Conservation (phyloP, 1,140 invertebrate species). For the Heliothis virescens region DNA sequence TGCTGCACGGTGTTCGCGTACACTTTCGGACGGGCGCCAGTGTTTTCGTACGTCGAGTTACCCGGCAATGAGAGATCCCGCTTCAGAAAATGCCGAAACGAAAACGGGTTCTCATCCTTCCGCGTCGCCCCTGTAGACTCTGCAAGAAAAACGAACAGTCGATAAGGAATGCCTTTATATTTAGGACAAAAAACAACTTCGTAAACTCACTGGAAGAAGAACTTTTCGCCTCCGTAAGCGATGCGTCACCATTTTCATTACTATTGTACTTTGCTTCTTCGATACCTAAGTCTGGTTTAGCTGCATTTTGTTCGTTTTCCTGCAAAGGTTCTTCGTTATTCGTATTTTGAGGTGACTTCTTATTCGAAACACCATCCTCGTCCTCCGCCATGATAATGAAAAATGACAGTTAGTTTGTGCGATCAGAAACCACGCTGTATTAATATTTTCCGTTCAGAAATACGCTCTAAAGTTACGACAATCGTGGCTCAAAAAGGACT, state of each 20-base stretch:
- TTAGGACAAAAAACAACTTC: slow-evolving; percentile 82
- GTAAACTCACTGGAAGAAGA: slow-evolving; percentile 80
- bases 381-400: slow-evolving; percentile 85
- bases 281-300: slow-evolving; percentile 80
- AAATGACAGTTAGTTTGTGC: slow-evolving; percentile 66
- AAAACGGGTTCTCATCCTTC: slow-evolving; percentile 91
- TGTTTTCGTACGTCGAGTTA: slow-evolving; percentile 83
- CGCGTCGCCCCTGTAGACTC: slow-evolving; percentile 83
- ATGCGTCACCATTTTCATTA: slow-evolving; percentile 74
- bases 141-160: slow-evolving; percentile 72
- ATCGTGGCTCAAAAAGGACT: too few species aligned
- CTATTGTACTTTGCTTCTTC: slow-evolving; percentile 81
- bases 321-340: slow-evolving; percentile 72
- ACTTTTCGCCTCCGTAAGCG: slow-evolving; percentile 72
- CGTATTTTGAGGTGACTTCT: slow-evolving; percentile 82
- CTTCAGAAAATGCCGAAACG: slow-evolving; percentile 93
- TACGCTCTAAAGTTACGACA: neutral
- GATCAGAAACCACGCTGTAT: slow-evolving; percentile 41
- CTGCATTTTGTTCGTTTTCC: slow-evolving; percentile 76
- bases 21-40: slow-evolving; percentile 83
- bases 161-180: slow-evolving; percentile 72
- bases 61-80: slow-evolving; percentile 85
- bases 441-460: slow-evolving; percentile 15
- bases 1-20: slow-evolving; percentile 82
- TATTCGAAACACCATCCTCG: slow-evolving; percentile 84